phyloP scores from a whole-genome alignment of 2,113 vertebrate genomes.

The Phylloscopus trochiloides region DNA sequence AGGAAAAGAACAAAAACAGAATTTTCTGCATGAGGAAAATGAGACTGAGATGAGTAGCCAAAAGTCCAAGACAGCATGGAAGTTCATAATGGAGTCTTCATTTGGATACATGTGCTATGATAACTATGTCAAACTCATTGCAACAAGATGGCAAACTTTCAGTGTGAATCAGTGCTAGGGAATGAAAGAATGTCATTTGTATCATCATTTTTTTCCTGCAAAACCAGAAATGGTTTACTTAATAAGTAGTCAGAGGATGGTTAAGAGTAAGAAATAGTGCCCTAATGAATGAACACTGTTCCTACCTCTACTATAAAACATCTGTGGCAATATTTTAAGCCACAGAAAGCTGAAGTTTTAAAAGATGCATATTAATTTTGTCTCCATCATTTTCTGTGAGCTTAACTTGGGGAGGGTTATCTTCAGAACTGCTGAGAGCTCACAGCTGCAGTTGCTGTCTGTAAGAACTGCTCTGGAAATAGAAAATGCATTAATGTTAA shows the following conservation, averaged over 20 bases:
- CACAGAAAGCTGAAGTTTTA: not conserved
- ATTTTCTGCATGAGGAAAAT: not conserved
- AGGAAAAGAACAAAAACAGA: not conserved
- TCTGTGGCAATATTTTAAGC: not conserved
- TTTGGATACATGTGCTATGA: not conserved
- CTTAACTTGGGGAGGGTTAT: not conserved
- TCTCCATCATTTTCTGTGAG: not conserved
- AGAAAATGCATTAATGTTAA: slow-evolving; percentile 5
- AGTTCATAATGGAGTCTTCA: not conserved
- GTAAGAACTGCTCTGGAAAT: not conserved
- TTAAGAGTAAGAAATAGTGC: not conserved
- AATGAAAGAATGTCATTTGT: not conserved
- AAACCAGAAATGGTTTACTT: not conserved
- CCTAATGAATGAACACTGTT: not conserved
- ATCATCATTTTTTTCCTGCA: not conserved
- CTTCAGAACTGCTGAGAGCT: slow-evolving; percentile 2
- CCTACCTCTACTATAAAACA: not conserved
- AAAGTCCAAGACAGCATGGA: not conserved
- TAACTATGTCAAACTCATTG: not conserved
- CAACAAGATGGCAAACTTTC: not conserved
- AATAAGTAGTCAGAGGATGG: not conserved
- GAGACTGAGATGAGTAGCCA: not conserved
- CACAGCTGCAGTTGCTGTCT: not conserved
- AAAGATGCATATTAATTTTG: not conserved
- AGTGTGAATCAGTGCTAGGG: not conserved